These are phyloP conservation scores for Hyaena hyaena DNA, from an alignment of 2,113 vertebrate species.

Conservation along the genomic window DNA sequence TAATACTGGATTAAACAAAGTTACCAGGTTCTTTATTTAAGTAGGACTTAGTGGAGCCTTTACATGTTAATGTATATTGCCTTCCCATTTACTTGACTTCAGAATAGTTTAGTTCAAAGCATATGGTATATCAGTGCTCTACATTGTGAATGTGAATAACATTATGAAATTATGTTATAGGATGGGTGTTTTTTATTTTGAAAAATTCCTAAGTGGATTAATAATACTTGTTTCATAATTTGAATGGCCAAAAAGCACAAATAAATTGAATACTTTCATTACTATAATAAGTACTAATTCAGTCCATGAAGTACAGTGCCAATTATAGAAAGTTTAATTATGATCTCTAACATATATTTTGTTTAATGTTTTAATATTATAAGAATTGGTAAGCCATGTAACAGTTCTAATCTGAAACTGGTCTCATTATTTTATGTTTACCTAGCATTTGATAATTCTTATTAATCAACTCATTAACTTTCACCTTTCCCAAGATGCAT, in stretches of 20 bases:
- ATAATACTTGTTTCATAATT: constrained; percentile 18
- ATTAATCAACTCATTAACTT: constrained; percentile 20
- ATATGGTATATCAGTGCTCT: background rate
- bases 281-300: background rate
- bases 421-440: constrained; percentile 36
- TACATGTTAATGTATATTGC: background rate
- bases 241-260: constrained; percentile 33
- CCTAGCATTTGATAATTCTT: constrained; percentile 31
- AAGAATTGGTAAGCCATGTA: background rate
- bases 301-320: background rate
- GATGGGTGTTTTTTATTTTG: constrained; percentile 2
- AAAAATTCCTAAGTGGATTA: background rate
- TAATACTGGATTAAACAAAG: background rate
- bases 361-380: constrained; percentile 36
- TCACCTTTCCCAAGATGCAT: constrained; percentile 7
- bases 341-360: background rate
- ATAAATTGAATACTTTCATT: constrained; percentile 28
- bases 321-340: constrained; percentile 14
- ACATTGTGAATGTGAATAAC: background rate
- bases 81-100: background rate
- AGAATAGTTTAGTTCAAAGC: background rate
- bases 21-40: background rate
- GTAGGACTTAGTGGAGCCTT: background rate
- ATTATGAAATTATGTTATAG: background rate
- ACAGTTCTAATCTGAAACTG: constrained; percentile 43